phyloP scores from a whole-genome alignment of 2,797 vertebrate species.

The Sebastes kiyomatsui region DNA sequence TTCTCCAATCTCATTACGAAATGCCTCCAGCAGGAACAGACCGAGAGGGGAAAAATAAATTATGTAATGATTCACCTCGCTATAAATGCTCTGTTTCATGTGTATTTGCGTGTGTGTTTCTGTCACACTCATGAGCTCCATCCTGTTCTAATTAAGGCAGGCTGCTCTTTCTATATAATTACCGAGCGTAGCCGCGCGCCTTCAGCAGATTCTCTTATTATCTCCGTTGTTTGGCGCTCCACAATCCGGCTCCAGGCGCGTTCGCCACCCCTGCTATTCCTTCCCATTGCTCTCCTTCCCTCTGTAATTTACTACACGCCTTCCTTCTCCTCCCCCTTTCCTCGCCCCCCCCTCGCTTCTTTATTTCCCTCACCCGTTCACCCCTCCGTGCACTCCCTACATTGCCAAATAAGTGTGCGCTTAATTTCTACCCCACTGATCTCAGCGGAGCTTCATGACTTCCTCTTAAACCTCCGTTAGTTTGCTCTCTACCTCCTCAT shows the following conservation, averaged over 20 bases:
- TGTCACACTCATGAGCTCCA: slow-evolving; percentile 37
- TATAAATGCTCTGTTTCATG: slow-evolving; percentile 24
- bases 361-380: slow-evolving; percentile 39
- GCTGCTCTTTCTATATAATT: slow-evolving; percentile 65
- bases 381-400: background rate
- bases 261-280: slow-evolving; percentile 52
- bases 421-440: slow-evolving; percentile 47
- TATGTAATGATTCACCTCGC: slow-evolving; percentile 58
- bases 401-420: slow-evolving; percentile 7
- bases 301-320: slow-evolving; percentile 52
- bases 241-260: slow-evolving; percentile 47
- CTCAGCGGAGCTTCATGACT: slow-evolving; percentile 12
- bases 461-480: background rate
- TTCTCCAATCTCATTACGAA: slow-evolving; percentile 50
- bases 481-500: background rate
- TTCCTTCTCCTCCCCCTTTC: slow-evolving; percentile 14
- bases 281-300: slow-evolving; percentile 39
- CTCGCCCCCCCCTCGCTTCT: slow-evolving; percentile 1
- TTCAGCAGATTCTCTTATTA: slow-evolving; percentile 65
- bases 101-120: slow-evolving; percentile 24
- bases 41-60: slow-evolving; percentile 16
- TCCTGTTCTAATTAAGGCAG: slow-evolving; percentile 72
- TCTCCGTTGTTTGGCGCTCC: slow-evolving; percentile 63
- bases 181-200: slow-evolving; percentile 42
- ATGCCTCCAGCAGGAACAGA: slow-evolving; percentile 45